Conservation (phyloP, 1,140 invertebrate species). For the Acromyrmex charruanus region DNA sequence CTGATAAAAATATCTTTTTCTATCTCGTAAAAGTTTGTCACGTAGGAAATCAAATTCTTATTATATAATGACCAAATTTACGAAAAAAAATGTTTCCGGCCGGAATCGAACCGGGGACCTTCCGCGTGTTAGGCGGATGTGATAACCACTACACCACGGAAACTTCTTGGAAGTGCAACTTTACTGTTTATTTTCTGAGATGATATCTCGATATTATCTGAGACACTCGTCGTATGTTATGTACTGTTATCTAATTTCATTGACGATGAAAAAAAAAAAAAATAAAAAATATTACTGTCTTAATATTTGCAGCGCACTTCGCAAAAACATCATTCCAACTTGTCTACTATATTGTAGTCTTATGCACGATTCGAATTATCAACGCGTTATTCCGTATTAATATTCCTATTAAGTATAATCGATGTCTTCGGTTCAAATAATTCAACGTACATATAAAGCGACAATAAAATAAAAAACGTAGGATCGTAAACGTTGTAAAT, state of each 20-base stretch:
- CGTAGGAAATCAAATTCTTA: neutral
- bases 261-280: neutral
- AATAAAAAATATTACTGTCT: neutral
- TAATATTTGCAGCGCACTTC: neutral
- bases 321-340: neutral
- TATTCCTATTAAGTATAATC: neutral
- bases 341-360: neutral
- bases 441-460: too few relatives aligned
- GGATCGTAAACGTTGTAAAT: neutral
- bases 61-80: neutral
- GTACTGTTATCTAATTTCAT: neutral
- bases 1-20: neutral
- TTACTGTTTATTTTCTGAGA: neutral
- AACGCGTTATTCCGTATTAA: neutral
- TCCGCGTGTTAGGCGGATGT: slow-evolving; percentile 79
- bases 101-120: slow-evolving; percentile 79
- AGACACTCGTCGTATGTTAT: neutral
- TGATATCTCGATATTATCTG: neutral
- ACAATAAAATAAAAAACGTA: neutral
- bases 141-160: slow-evolving; percentile 79
- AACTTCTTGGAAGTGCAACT: neutral
- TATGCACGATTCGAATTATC: neutral
- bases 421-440: too few relatives aligned
- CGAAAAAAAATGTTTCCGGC: slow-evolving; percentile 72
- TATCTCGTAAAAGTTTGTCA: neutral